Conservation (phyloP, 2,113 vertebrate species). For the Eretmodus cyanostictus region DNA sequence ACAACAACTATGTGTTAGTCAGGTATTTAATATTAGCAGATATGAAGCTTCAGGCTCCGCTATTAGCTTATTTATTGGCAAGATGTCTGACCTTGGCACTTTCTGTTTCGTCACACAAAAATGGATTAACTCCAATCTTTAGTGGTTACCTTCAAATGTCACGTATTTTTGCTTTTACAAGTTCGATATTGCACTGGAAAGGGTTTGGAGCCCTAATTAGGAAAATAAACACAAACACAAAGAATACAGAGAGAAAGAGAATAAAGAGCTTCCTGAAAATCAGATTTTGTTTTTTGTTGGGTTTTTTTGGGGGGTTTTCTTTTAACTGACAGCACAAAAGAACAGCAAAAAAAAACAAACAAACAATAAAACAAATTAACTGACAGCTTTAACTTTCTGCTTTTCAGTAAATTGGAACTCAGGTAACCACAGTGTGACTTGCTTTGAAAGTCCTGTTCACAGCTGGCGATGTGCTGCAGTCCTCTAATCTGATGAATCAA, state of each 20-base stretch:
- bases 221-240: background rate
- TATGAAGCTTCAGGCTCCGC: background rate
- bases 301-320: background rate
- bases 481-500: background rate
- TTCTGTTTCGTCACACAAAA: background rate
- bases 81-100: background rate
- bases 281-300: background rate
- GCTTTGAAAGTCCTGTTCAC: background rate
- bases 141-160: background rate
- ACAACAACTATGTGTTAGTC: background rate
- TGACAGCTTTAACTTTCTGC: background rate
- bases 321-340: background rate
- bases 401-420: background rate
- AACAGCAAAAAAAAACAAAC: background rate
- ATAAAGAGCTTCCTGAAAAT: background rate
- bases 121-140: background rate
- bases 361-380: background rate
- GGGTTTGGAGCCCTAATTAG: background rate
- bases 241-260: background rate
- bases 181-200: background rate
- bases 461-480: background rate
- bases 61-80: slow-evolving; percentile 10
- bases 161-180: background rate
- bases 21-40: background rate
- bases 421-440: background rate